phyloP scores from a whole-genome alignment of 2,888 invertebrate genomes.

The Hylaea fasciaria region DNA sequence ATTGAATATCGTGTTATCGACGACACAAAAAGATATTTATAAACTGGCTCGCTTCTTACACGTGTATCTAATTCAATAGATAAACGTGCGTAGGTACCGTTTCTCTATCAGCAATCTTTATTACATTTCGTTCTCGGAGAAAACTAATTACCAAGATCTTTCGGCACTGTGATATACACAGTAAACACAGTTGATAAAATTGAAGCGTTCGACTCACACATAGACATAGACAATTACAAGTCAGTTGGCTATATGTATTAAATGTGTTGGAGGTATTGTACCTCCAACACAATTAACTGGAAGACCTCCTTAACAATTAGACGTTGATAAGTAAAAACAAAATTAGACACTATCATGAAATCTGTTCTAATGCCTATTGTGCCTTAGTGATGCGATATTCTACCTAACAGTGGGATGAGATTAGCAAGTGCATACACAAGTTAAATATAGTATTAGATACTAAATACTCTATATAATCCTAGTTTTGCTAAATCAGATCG shows the following conservation, averaged over 20 bases:
- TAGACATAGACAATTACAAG: background rate
- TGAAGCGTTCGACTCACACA: background rate
- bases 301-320: too few relatives aligned
- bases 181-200: conserved; percentile 7
- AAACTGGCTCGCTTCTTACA: conserved; percentile 9
- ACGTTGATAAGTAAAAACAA: too few relatives aligned
- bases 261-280: background rate
- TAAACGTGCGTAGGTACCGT: conserved; percentile 32
- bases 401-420: too few relatives aligned
- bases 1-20: conserved; percentile 2
- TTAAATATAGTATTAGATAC: too few relatives aligned
- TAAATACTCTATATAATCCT: too few relatives aligned
- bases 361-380: too few relatives aligned
- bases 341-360: too few relatives aligned
- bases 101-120: conserved; percentile 37
- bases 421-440: too few relatives aligned
- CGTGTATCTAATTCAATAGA: conserved; percentile 29
- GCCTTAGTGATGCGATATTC: too few relatives aligned
- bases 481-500: too few relatives aligned
- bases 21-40: background rate
- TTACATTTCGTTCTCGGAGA: conserved; percentile 32
- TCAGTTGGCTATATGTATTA: background rate
- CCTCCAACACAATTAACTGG: too few relatives aligned
- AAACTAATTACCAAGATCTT: conserved; percentile 34
- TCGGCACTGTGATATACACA: conserved; percentile 10